Base-by-base conservation (phyloP, 2,113 vertebrate genomes). In the Anoura caudifer region DNA sequence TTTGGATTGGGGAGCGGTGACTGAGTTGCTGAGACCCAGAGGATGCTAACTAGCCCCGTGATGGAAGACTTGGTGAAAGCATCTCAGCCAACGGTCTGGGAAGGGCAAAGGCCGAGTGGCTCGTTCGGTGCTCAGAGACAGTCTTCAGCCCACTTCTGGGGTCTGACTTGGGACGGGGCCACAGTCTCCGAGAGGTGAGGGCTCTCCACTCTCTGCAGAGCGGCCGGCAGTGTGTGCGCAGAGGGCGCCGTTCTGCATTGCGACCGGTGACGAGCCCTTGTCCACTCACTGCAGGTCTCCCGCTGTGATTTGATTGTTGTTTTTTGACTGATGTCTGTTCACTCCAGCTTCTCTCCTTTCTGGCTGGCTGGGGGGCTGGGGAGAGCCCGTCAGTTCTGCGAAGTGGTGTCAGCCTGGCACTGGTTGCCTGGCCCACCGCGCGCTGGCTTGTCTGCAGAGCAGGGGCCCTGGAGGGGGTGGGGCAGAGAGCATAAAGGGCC, bases 401-500 rank as follows among this genome's bases (percentile, higher is more conserved):
- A 45, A 16, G 52, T 1, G 7, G 8, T 75, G 72, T 45, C 19
- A n/a, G 20, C 43, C 22, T 56, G 63, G 65, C 70, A 76, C n/a
- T 26, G 54, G 31, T 7, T n/a, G 45, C 36, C 72, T n/a, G 72
- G 36, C 47, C 33, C 28, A 26, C 43, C 0, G 0, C 0, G 9
- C n/a, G 28, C 22, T 33, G 33, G 36, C 36, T 56, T 2, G 50
- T 75, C 36, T 36, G 1, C 15, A 19, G 95, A 87, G 43, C 43
- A 20, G 72, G 86, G 56, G 12, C 13, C n/a, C 75, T 38, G 75
- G 0, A 77, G 80, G 73, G 4, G 75, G 24, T 41, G 22, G 81
- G 47, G 36, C 38, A 75, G 95, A 63, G 19, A 54, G 22, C 1
- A 14, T 10, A 92, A 97, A 89, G 92, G 89, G 92, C 91, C 95